Conservation (phyloP, 2,113 vertebrate genomes). For the Poeciliopsis occidentalis region DNA sequence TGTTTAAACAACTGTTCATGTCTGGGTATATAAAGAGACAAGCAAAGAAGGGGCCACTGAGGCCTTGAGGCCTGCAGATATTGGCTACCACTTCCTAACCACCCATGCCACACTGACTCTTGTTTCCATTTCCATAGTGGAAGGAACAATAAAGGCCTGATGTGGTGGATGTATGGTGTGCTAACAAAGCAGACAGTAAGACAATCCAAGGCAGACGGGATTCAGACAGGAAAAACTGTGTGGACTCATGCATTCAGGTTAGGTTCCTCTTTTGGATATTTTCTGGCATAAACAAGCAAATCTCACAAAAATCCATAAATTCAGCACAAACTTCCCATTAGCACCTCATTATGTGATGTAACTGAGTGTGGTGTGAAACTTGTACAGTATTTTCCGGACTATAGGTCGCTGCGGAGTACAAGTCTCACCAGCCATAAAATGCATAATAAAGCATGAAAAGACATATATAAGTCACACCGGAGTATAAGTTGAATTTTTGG, state of each 20-base stretch:
- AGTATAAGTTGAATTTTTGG: no score
- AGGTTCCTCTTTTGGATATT: not conserved
- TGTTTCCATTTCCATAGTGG: constrained; percentile 82
- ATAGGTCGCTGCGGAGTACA: no score
- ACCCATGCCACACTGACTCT: constrained; percentile 69
- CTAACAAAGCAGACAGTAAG: constrained; percentile 55
- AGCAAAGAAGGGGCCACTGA: constrained; percentile 61
- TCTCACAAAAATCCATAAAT: not conserved
- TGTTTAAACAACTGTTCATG: constrained; percentile 18
- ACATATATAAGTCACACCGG: no score
- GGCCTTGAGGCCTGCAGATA: constrained; percentile 58
- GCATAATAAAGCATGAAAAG: no score
- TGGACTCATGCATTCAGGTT: not conserved
- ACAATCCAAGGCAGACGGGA: constrained; percentile 49
- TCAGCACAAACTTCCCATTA: not conserved
- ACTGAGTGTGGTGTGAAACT: not conserved
- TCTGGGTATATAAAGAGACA: constrained; percentile 50
- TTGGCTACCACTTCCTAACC: constrained; percentile 68
- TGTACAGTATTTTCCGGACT: not conserved
- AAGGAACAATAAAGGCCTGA: constrained; percentile 80
- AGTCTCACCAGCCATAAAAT: no score
- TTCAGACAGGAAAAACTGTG: constrained; percentile 43
- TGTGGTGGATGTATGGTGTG: constrained; percentile 79
- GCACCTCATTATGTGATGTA: not conserved
- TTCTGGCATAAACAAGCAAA: not conserved